These are phyloP conservation scores for Apis laboriosa DNA, from an alignment of 1,140 invertebrate genomes.

Conservation along the genomic window DNA sequence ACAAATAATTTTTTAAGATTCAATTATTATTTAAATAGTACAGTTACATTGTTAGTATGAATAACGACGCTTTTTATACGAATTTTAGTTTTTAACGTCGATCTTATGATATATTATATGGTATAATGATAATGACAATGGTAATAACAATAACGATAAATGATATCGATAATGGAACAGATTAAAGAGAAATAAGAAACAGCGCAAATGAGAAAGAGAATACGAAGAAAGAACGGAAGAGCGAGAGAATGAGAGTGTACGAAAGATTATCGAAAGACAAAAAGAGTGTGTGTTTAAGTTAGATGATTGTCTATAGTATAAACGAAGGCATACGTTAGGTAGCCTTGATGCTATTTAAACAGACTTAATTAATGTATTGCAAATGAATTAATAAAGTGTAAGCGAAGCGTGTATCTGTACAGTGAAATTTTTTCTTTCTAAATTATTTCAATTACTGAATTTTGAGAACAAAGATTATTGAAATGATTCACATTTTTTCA, in stretches of 20 bases:
- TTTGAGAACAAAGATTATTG: neutral
- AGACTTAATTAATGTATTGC: conserved; percentile 81
- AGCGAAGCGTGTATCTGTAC: conserved; percentile 78
- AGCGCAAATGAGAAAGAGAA: conserved; percentile 54
- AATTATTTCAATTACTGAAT: conserved; percentile 25
- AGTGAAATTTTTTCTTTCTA: conserved; percentile 57
- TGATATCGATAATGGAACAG: conserved; percentile 69
- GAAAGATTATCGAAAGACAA: conserved; percentile 25
- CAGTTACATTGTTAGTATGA: conserved; percentile 76
- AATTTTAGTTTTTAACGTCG: conserved; percentile 80
- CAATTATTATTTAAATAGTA: conserved; percentile 77
- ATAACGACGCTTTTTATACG: conserved; percentile 81
- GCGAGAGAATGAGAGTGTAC: conserved; percentile 50
- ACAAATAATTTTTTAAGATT: conserved; percentile 77
- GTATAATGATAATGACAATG: conserved; percentile 73
- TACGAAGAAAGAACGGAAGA: conserved; percentile 39
- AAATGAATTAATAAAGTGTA: conserved; percentile 81
- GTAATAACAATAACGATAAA: conserved; percentile 67
- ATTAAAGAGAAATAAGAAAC: conserved; percentile 64
- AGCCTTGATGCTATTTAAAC: conserved; percentile 80
- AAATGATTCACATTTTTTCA: neutral
- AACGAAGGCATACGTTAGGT: conserved; percentile 77
- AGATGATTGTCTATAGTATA: conserved; percentile 80
- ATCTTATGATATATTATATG: conserved; percentile 75
- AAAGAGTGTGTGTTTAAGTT: conserved; percentile 59